A percentile compares a stretch with the other conserved stretches of the same genome.
Evolutionary conservation across 2,797 vertebrate species (phyloP).

Genomic region (Acrossocheilus fasciatus): DNA sequence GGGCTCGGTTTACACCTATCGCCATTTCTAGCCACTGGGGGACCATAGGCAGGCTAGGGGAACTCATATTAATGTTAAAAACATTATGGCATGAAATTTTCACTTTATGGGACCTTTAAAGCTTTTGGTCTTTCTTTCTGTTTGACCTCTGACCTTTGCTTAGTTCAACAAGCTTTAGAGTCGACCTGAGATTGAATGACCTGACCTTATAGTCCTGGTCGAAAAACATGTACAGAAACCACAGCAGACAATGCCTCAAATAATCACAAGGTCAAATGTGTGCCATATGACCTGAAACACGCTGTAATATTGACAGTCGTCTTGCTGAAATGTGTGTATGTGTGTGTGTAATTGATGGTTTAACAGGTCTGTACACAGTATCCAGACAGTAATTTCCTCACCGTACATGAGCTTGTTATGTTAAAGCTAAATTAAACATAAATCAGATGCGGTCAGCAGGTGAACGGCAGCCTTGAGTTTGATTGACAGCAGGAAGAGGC

Average conservation of each 20-base stretch:
- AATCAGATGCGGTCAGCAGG: background rate
- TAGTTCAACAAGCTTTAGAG: background rate
- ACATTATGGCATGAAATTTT: too few relatives aligned
- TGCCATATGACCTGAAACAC: background rate
- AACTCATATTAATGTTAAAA: too few relatives aligned
- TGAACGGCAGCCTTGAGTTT: background rate
- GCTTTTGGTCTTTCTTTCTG: background rate
- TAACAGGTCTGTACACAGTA: background rate
- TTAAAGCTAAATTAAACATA: background rate
- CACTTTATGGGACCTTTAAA: background rate
- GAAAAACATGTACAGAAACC: background rate
- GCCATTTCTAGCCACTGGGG: too few relatives aligned
- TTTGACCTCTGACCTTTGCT: slow-evolving; percentile 1
- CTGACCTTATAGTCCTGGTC: background rate
- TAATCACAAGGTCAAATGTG: background rate
- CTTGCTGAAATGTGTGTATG: background rate
- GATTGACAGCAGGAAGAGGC: background rate
- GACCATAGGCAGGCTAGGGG: too few relatives aligned
- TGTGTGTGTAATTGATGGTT: background rate
- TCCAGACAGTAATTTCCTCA: background rate
- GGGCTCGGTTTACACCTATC: too few relatives aligned
- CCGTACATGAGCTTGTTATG: background rate
- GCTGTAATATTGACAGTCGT: background rate
- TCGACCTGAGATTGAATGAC: background rate
- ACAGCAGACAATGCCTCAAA: background rate